Base-by-base conservation (phyloP, 2,888 invertebrate species). In the Pilophorus perplexus region DNA sequence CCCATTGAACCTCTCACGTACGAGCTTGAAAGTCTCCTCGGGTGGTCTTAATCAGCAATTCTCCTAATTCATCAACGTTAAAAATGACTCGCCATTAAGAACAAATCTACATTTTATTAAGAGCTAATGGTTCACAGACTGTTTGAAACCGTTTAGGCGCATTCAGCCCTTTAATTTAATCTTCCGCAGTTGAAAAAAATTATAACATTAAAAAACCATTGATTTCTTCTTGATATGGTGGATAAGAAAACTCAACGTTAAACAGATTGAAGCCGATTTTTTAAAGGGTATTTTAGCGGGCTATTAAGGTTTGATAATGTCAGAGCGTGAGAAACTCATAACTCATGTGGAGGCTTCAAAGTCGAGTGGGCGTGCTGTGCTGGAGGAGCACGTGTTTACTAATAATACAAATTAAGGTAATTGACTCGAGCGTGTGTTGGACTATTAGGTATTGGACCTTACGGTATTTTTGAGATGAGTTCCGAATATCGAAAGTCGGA, bases 301-400 rank as follows among this genome's bases (percentile, higher is more conserved):
- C 42, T 59, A 42, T 59, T 59, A 59, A n/a, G n/a, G 14, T 14
- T 10, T 40, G 40, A 27, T 59, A 59, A 59, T 59, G 59, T 59
- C 59, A 59, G 59, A 59, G 59, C 59, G 59, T 59, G 59, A 59
- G 59, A 42, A 59, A 42, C 59, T 59, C 59, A 42, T 59, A 59
- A 59, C 59, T 59, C 59, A 59, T 59, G 40, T 25, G 25, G 48
- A 25, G 25, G 48, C 25, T 25, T 14, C 14, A 23, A 42, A 23
- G n/a, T n/a, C n/a, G n/a, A n/a, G 42, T 22, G 59, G 59, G 40
- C 59, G 59, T 59, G 59, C 59, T 59, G 40, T 40, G 59, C 4
- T 25, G 40, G 27, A n/a, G n/a, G 27, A 59, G 59, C 59, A 59
- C 59, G 59, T 59, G 59, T 59, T 59, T 59, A 59, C 59, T 59